A percentile compares a stretch with the other conserved stretches of the same genome.
Conservation (phyloP, 92 coral and sea anemone genomes). For the Zoanthus gigantus region DNA sequence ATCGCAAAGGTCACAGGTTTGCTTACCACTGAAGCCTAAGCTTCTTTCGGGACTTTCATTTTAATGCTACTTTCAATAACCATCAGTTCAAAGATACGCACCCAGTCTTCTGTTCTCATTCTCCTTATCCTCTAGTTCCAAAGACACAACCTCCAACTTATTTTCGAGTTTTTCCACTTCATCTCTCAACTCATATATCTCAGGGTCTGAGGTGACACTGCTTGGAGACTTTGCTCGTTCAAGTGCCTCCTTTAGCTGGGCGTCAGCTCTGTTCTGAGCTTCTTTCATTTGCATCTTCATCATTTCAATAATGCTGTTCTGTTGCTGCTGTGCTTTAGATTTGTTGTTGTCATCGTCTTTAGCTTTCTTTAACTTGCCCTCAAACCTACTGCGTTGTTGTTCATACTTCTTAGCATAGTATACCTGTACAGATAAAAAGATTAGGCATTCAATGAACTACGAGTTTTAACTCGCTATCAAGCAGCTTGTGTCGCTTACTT, state of each 20-base stretch:
- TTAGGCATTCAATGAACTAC: too few species aligned
- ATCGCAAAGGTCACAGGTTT: too few species aligned
- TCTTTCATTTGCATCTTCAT: conserved; percentile 98
- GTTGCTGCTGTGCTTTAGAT: conserved; percentile 82
- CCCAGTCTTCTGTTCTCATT: conserved; percentile 86
- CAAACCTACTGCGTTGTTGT: conserved; percentile 71
- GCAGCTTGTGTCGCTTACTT: too few species aligned
- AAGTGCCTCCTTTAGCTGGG: conserved; percentile 79
- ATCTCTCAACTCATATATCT: conserved; percentile 81
- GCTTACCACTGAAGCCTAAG: too few species aligned
- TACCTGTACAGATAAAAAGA: neutral
- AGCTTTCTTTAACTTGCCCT: conserved; percentile 79
- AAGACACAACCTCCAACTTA: conserved; percentile 84
- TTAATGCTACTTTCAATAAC: too few species aligned
- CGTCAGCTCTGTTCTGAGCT: conserved; percentile 88
- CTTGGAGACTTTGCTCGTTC: conserved; percentile 75
- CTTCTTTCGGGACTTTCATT: too few species aligned
- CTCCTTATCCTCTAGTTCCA: conserved; percentile 85
- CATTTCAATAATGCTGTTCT: conserved; percentile 88
- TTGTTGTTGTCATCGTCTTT: conserved; percentile 74
- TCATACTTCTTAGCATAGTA: conserved; percentile 75
- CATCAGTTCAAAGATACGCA: conserved; percentile 18
- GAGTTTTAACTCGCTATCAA: too few species aligned
- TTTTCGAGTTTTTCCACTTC: conserved; percentile 82
- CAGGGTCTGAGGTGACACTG: conserved; percentile 84